Base-by-base conservation (phyloP, 2,888 invertebrate species). In the Pedicia rivosa region DNA sequence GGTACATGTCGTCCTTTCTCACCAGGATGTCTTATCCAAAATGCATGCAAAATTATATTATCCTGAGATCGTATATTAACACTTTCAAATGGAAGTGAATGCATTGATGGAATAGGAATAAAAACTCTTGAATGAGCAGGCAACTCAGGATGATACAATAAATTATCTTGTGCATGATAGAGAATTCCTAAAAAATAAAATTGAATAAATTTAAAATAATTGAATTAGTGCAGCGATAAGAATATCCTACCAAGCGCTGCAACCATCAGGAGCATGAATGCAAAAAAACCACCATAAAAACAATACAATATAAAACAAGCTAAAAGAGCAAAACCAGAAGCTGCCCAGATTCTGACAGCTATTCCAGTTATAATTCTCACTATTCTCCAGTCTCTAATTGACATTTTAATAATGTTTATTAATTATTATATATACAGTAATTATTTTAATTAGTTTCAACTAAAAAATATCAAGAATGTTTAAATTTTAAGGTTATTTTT, bases 111-210 rank as follows among this genome's bases (percentile, higher is more conserved):
- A 44, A 83, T 75, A 41, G 87, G 79, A 40, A 94, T 80, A 59
- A 83, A 90, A 31, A 82, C 71, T 46, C 92, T 70, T 1, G 92
- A 87, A 59, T 90, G 86, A 12, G 78, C 72, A 24, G 92, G 92
- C 49, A 86, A 70, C 53, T 88, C 82, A 4, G 94, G 92, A 59
- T 88, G 86, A 57, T 83, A 94, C 4, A 94, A 62, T 31, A 92
- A 65, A 50, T 75, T 67, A 58, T 88, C 92, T 60, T 91, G 87
- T 37, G 79, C 79, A 55, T 77, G 77, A 60, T 91, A 92, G 35
- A 90, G 64, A 46, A 84, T 72, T 41, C 78, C 87, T 84, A 55
- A 26, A 63, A 62, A 43, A 42, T 39, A 35, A 40, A 34, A 37
- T 10, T 16, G 24, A 17, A 29, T 22, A 22, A 19, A 26, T 31